Base-by-base conservation (phyloP, 2,797 vertebrate species). In the Jordanella pulchra region DNA sequence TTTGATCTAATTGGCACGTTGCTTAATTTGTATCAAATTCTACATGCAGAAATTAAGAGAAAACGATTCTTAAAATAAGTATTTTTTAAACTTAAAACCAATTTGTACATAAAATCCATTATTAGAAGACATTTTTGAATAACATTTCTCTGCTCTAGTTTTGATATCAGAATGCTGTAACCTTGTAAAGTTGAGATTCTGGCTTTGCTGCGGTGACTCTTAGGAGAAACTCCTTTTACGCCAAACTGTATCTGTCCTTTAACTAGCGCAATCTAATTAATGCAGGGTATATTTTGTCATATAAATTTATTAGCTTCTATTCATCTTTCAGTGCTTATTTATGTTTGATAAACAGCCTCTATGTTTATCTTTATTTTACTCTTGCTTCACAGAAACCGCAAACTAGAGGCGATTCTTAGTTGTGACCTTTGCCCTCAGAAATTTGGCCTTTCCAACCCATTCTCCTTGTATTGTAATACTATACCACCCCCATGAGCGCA, bases 101-200 rank as follows among this genome's bases (percentile, higher is more conserved):
- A 95, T 95, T 94, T 92, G 91, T 93, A 95, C 95, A 92, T 88
- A 94, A 94, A 84, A 80, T 28, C 27, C 95, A 94, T 96, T 95
- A 95, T 96, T 95, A 95, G 94, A 90, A 90, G 82, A 84, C 81
- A 96, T 96, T 90, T 78, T 53, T 51, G 71, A 92, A 94, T 94
- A 93, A 89, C 85, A 87, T 91, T 83, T 88, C 85, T 69, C 78
- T 71, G 75, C 78, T 84, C 81, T 80, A 79, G 45, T 93, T 93
- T 92, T 89, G 91, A 95, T 95, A 94, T 94, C 93, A 94, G 92
- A 90, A 93, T 71, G 91, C 93, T 96, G 95, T 95, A 95, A 95
- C 92, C 93, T 86, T 93, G 92, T 95, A 92, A 96, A 90, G 92
- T 86, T 56, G 87, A 87, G 93, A 92, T 95, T 93, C 87, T 93